Percentiles rank a stretch among this genome's conserved stretches.
Evolutionary conservation across 2,888 invertebrate species (phyloP).

Genomic region (Apodemia mormo): DNA sequence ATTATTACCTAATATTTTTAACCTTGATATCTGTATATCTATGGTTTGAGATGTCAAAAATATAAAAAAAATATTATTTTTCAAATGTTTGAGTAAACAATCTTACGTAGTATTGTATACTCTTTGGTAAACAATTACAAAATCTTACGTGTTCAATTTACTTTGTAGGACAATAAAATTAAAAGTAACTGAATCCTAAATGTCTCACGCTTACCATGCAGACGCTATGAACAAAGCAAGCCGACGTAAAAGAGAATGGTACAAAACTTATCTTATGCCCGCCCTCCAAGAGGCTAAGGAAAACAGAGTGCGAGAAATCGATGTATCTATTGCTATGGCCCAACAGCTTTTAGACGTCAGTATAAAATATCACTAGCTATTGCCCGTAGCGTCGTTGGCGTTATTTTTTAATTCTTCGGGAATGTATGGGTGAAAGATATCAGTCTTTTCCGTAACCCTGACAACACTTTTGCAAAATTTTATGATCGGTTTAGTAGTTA

Average conservation of each 20-base stretch:
- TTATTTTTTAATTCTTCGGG: too few species aligned
- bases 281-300: slow-evolving; percentile 60
- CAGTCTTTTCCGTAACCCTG: too few species aligned
- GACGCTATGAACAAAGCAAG: slow-evolving; percentile 49
- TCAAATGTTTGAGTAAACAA: neutral
- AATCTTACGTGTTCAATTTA: neutral
- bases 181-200: slow-evolving; percentile 24
- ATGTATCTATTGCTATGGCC: slow-evolving; percentile 55
- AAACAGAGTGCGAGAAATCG: slow-evolving; percentile 59
- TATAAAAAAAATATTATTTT: neutral
- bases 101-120: too few species aligned
- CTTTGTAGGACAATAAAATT: neutral
- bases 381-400: neutral
- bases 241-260: slow-evolving; percentile 58
- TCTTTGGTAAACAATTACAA: neutral
- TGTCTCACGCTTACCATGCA: slow-evolving; percentile 51
- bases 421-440: too few species aligned
- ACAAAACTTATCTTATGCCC: slow-evolving; percentile 53
- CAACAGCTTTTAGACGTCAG: slow-evolving; percentile 53
- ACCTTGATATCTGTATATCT: neutral
- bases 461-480: too few species aligned
- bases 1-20: neutral
- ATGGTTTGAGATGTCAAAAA: neutral
- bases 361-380: neutral
- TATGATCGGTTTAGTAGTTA: too few species aligned